Conservation (phyloP, 2,888 invertebrate genomes). For the Onthophagus sagittarius region DNA sequence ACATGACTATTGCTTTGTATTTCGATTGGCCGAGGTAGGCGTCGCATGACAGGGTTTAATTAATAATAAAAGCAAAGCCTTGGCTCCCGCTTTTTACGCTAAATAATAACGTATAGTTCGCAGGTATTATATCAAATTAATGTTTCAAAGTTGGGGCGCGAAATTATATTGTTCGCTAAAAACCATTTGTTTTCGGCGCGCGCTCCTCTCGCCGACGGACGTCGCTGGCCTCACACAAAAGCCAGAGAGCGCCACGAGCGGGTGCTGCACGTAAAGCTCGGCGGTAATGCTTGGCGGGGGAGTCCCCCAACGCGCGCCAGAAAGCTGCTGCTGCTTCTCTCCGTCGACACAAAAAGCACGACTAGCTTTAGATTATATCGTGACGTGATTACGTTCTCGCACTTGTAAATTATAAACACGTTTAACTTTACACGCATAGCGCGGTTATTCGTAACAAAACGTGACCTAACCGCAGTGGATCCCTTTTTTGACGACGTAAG, state of each 20-base stretch:
- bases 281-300: neutral
- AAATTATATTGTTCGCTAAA: slow-evolving; percentile 23
- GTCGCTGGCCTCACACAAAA: slow-evolving; percentile 1
- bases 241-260: slow-evolving; percentile 10
- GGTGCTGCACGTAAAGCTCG: neutral
- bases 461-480: neutral
- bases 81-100: slow-evolving; percentile 4
- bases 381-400: slow-evolving; percentile 25
- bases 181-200: slow-evolving; percentile 21
- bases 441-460: neutral
- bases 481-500: neutral
- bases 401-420: slow-evolving; percentile 27
- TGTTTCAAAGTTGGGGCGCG: slow-evolving; percentile 20
- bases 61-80: neutral
- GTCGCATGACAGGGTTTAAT: neutral
- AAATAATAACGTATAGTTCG: slow-evolving; percentile 21
- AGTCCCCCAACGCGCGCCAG: neutral
- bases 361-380: slow-evolving; percentile 24
- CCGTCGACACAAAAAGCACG: slow-evolving; percentile 17
- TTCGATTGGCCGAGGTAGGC: neutral
- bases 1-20: neutral
- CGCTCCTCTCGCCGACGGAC: neutral
- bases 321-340: neutral
- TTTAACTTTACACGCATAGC: slow-evolving; percentile 24
- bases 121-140: slow-evolving; percentile 25